A percentile compares a stretch with the other conserved stretches of the same genome.
Evolutionary conservation across 2,888 invertebrate genomes (phyloP).

Genomic region (Aleiodes leptofemur): DNA sequence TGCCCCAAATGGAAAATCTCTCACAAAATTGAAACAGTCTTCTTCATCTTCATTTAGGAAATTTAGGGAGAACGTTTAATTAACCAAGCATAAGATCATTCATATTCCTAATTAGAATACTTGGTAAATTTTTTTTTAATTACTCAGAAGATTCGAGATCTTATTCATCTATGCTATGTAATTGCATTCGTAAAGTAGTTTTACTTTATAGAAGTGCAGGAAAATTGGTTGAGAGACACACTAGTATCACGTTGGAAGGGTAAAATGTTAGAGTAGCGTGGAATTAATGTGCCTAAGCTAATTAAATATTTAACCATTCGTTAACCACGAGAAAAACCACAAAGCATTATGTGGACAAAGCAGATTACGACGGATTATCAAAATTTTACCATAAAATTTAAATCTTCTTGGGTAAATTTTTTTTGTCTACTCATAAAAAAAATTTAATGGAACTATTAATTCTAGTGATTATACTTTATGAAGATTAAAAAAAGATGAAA

Average conservation of each 20-base stretch:
- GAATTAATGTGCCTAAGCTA: slow-evolving; percentile 62
- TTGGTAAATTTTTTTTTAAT: slow-evolving; percentile 7
- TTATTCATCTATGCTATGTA: background rate
- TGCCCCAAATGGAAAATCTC: no score
- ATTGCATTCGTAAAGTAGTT: background rate
- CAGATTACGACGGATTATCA: background rate
- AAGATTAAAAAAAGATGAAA: no score
- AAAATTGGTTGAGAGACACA: background rate
- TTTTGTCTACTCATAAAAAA: no score
- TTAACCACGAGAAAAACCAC: background rate
- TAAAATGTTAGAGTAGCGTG: slow-evolving; percentile 43
- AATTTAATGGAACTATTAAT: background rate
- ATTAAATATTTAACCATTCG: slow-evolving; percentile 62
- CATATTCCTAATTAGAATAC: background rate
- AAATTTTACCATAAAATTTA: background rate
- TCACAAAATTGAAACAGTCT: background rate
- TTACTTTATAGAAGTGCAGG: background rate
- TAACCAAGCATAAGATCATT: background rate
- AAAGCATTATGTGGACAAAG: slow-evolving; percentile 14
- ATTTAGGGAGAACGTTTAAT: background rate
- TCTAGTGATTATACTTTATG: no score
- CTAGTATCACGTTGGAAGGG: slow-evolving; percentile 18
- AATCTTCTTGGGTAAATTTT: no score
- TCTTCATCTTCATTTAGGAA: slow-evolving; percentile 4
- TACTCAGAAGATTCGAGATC: background rate